phyloP scores from a whole-genome alignment of 2,797 vertebrate genomes.

The Anguilla anguilla region DNA sequence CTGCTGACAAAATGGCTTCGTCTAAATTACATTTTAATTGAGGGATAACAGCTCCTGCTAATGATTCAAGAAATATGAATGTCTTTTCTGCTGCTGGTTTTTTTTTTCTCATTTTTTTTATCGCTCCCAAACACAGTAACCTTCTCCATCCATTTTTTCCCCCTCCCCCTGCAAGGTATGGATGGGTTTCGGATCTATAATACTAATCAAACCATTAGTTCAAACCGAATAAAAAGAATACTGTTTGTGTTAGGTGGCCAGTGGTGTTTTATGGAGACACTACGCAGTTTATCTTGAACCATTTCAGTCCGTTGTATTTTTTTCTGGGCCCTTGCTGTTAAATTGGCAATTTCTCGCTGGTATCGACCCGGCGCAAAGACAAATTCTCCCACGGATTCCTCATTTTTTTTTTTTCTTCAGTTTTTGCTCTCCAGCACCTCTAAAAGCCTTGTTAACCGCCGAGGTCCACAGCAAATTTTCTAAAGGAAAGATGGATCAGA shows the following conservation, averaged over 20 bases:
- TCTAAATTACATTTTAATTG: conserved; percentile 38
- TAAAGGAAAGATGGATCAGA: background rate
- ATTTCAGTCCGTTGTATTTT: background rate
- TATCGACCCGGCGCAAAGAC: background rate
- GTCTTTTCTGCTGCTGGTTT: background rate
- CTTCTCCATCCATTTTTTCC: background rate
- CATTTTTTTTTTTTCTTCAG: background rate
- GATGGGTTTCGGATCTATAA: background rate
- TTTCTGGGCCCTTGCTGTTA: background rate
- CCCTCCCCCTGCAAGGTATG: background rate
- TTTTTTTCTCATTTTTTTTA: background rate
- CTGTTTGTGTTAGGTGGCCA: background rate
- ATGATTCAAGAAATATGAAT: conserved; percentile 28
- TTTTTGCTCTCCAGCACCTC: background rate
- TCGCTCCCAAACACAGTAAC: background rate
- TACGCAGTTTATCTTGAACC: background rate
- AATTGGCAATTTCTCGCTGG: conserved; percentile 1
- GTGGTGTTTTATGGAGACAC: background rate
- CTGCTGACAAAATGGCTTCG: conserved; percentile 35
- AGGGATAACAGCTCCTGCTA: conserved; percentile 32
- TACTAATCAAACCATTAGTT: background rate
- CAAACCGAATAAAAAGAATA: background rate
- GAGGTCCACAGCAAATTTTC: background rate
- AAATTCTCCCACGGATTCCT: conserved; percentile 5
- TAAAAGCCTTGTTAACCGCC: background rate